Evolutionary conservation across 2,113 vertebrate species (phyloP).

Genomic region (Xiphias gladius): DNA sequence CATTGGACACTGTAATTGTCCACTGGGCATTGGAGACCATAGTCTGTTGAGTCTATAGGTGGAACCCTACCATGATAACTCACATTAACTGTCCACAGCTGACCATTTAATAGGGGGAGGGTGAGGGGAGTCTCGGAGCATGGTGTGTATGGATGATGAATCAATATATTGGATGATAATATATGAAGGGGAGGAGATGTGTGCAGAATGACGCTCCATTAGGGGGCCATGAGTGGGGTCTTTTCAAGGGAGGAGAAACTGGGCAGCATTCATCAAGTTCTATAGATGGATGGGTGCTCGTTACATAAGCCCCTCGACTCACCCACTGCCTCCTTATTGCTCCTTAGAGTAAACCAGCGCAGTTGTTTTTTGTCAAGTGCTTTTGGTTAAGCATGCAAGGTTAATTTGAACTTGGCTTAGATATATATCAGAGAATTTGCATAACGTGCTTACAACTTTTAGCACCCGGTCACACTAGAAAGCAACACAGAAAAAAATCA

Average conservation of each 20-base stretch:
- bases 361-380: background rate
- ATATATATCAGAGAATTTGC: background rate
- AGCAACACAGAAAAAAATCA: background rate
- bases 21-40: conserved; percentile 70
- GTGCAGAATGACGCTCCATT: conserved; percentile 61
- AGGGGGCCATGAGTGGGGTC: conserved; percentile 53
- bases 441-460: background rate
- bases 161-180: conserved; percentile 79
- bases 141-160: conserved; percentile 68
- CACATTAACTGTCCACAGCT: conserved; percentile 75
- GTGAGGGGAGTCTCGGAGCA: conserved; percentile 44
- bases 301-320: conserved; percentile 23
- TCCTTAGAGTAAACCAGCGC: conserved; percentile 27
- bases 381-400: conserved; percentile 1
- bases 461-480: background rate
- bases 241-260: conserved; percentile 46
- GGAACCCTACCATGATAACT: conserved; percentile 71
- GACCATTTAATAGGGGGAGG: conserved; percentile 64
- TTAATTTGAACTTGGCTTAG: conserved; percentile 10
- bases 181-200: conserved; percentile 52
- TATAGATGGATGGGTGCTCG: conserved; percentile 42
- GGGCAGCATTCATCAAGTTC: conserved; percentile 35
- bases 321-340: conserved; percentile 16
- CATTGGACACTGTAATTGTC: conserved; percentile 76
- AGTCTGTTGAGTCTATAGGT: conserved; percentile 62